Base-by-base conservation (phyloP, 2,888 invertebrate genomes). In the Megalurothrips usitatus region DNA sequence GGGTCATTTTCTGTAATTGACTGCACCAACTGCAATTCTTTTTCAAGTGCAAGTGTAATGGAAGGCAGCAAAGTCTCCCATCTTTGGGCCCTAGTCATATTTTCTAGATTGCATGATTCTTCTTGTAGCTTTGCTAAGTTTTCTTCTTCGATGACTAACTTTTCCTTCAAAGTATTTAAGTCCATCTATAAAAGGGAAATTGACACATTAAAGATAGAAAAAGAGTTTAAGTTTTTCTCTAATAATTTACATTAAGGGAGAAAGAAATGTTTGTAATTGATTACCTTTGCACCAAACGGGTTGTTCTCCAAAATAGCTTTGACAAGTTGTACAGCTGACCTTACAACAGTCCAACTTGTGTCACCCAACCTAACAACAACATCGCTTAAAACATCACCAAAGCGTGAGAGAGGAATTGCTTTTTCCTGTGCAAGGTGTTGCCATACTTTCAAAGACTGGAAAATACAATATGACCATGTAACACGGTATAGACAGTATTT, bases 341-440 rank as follows among this genome's bases (percentile, higher is more conserved):
- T 97, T 49, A 98, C 90, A 0, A 97, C 98, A 81, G 91, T 89
- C 10, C 94, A 93, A 1, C 94, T 94, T 86, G 94, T 95, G 87
- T 98, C 98, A 81, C 91, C 89, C 78, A 98, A 88, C 34, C 96
- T 92, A 12, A 91, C 91, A 17, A 92, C 90, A 0, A 91, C 90
- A 52, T 92, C 90, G 83, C 91, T 89, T 80, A 96, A 88, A 75
- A 97, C 90, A 17, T 88, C 87, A 34, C 91, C 90, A 85, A 94
- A 92, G 82, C 92, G 90, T 10, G 88, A 88, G 78, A 96, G 88
- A 0, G 97, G 96, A 78, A 98, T 91, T 3, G 93, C 93, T 85
- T 93, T 92, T 84, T 94, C 93, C 80, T 92, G 91, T 84, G 95
- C 94, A 82, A 98, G 89, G 79, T 91, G 90, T 83, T 92, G 90